phyloP scores from a whole-genome alignment of 2,113 vertebrate genomes.

The Ailurus styani region DNA sequence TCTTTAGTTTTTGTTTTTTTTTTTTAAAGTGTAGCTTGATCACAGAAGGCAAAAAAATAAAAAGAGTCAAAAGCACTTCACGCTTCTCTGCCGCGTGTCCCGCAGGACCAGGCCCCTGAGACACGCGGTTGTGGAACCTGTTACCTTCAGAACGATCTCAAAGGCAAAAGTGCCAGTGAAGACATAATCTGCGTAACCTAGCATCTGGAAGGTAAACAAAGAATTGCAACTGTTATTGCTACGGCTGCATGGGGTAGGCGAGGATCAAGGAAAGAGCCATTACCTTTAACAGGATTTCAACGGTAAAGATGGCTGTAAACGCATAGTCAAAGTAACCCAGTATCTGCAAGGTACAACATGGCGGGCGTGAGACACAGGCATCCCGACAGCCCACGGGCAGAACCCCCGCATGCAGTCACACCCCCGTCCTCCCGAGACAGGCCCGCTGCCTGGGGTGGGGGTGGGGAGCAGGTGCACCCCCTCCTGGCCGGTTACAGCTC shows the following conservation, averaged over 20 bases:
- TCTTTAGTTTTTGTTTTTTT: no score
- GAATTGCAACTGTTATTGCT: conserved; percentile 89
- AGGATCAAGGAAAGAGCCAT: conserved; percentile 81
- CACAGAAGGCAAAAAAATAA: conserved; percentile 77
- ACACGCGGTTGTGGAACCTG: conserved; percentile 85
- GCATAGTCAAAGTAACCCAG: conserved; percentile 99
- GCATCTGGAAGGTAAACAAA: conserved; percentile 97
- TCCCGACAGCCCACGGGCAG: conserved; percentile 21
- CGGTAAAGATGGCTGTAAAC: conserved; percentile 99
- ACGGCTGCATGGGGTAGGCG: conserved; percentile 79
- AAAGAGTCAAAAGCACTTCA: conserved; percentile 83
- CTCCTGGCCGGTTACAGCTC: neutral
- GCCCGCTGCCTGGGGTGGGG: neutral
- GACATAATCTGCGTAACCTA: conserved; percentile 99
- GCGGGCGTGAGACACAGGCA: conserved; percentile 74
- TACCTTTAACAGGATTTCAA: conserved; percentile 99
- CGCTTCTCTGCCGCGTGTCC: conserved; percentile 88
- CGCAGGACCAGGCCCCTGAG: conserved; percentile 89
- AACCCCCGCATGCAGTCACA: neutral
- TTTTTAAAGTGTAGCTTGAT: conserved; percentile 78
- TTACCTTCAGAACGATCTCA: conserved; percentile 99
- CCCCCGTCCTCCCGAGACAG: neutral
- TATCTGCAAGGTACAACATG: conserved; percentile 96
- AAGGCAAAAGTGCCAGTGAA: conserved; percentile 99
- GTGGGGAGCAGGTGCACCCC: neutral